Conservation (phyloP, 2,888 invertebrate species). For the Linnaemya tessellans region DNA sequence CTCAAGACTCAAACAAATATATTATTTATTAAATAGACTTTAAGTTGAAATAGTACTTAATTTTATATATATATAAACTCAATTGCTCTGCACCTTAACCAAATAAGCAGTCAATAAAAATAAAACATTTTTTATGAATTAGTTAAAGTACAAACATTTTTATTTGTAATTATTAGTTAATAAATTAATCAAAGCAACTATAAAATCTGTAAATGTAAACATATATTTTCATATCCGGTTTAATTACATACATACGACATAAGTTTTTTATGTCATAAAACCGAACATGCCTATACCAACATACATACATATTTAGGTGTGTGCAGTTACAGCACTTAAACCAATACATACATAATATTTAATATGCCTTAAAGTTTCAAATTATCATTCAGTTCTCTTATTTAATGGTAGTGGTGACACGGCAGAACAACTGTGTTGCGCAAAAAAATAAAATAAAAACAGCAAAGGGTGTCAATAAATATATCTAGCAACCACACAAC, state of each 20-base stretch:
- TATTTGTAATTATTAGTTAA: no score
- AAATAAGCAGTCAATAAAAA: no score
- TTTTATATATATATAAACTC: no score
- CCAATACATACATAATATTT: constrained; percentile 8
- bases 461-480: constrained; percentile 62
- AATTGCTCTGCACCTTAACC: no score
- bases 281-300: no score
- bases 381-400: constrained; percentile 49
- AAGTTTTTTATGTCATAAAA: not conserved
- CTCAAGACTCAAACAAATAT: no score
- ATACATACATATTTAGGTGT: not conserved
- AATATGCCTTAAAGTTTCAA: constrained; percentile 48
- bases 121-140: no score
- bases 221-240: constrained; percentile 12
- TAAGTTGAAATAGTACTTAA: no score
- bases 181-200: not conserved
- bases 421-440: constrained; percentile 27
- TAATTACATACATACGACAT: not conserved
- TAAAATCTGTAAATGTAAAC: not conserved
- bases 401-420: constrained; percentile 12
- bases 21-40: no score
- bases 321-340: not conserved
- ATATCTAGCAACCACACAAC: constrained; percentile 29
- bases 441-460: constrained; percentile 12
- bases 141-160: no score